These are phyloP conservation scores for Sturnira hondurensis DNA, from an alignment of 2,113 vertebrate species.

Conservation along the genomic window DNA sequence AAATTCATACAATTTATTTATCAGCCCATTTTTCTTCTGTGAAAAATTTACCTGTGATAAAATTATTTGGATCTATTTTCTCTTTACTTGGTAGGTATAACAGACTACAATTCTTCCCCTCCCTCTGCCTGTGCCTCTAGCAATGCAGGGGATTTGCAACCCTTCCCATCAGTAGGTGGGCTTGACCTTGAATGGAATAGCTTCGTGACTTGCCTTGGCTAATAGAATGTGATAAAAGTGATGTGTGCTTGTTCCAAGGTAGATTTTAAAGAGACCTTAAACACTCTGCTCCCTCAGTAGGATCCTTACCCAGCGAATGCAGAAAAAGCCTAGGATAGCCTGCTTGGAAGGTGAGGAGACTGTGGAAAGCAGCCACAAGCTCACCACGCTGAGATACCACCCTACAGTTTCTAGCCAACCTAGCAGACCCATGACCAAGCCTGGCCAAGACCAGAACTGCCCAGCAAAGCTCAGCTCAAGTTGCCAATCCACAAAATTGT, in stretches of 20 bases:
- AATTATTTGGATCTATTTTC: neutral
- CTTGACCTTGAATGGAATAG: neutral
- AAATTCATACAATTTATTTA: neutral
- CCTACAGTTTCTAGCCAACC: neutral
- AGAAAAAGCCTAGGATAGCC: neutral
- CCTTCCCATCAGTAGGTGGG: neutral
- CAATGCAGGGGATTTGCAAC: neutral
- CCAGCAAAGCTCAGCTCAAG: neutral
- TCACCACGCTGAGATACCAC: fast-evolving
- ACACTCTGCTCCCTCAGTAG: neutral
- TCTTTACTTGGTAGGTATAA: neutral
- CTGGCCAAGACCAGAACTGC: neutral
- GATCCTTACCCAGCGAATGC: neutral
- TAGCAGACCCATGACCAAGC: neutral
- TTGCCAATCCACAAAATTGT: neutral
- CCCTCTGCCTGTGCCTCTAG: neutral
- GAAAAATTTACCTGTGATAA: neutral
- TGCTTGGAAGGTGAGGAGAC: neutral
- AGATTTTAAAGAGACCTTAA: neutral
- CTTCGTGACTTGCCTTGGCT: neutral
- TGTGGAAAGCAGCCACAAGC: neutral
- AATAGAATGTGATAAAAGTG: neutral
- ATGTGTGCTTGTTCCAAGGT: neutral
- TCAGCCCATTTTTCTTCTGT: neutral
- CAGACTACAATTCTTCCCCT: neutral